Percentiles rank a stretch among this genome's conserved stretches.
phyloP scores from a whole-genome alignment of 2,797 vertebrate genomes.

The Coracias cyanogaster region DNA sequence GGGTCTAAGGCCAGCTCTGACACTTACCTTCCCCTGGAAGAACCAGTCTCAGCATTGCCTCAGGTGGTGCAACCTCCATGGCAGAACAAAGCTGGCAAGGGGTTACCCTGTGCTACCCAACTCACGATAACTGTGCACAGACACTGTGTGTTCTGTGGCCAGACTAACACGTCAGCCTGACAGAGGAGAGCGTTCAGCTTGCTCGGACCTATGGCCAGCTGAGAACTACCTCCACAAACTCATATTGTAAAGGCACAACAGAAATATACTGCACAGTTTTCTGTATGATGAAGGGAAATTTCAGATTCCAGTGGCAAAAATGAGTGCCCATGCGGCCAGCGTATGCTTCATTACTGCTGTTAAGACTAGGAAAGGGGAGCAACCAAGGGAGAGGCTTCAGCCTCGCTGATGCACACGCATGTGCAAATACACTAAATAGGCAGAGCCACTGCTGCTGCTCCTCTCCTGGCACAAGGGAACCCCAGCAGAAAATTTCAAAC shows the following conservation, averaged over 20 bases:
- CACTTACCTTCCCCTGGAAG: not conserved
- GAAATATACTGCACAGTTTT: not conserved
- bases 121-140: not conserved
- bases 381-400: not conserved
- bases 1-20: not conserved
- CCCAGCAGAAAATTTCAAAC: conserved; percentile 1
- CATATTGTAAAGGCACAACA: not conserved
- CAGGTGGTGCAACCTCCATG: not conserved
- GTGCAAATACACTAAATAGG: not conserved
- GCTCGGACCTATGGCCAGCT: not conserved
- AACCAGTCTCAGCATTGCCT: not conserved
- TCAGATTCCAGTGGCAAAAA: not conserved
- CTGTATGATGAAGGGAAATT: not conserved
- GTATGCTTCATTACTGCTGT: not conserved
- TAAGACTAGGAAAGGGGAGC: not conserved
- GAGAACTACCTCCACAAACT: not conserved
- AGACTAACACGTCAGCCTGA: not conserved
- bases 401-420: not conserved
- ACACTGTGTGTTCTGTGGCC: not conserved
- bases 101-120: not conserved
- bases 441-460: not conserved
- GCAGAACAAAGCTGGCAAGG: not conserved
- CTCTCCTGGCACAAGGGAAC: not conserved
- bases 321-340: not conserved
- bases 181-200: not conserved